Evolutionary conservation across 2,888 invertebrate genomes (phyloP).

Genomic region (Melanophora roralis): DNA sequence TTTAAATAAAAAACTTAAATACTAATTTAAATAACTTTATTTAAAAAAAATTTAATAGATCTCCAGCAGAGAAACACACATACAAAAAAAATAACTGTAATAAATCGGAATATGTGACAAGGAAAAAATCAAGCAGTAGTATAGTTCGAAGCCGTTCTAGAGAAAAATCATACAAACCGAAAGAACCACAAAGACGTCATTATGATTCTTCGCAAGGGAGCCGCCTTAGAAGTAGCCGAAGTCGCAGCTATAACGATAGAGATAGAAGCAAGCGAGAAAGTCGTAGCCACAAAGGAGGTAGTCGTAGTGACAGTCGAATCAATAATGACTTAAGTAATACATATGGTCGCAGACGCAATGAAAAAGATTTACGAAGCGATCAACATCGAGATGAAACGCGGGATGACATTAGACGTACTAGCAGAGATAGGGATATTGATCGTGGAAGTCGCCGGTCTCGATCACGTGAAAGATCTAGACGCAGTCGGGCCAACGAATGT

Average conservation of each 20-base stretch:
- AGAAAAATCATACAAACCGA: slow-evolving; percentile 65
- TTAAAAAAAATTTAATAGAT: no score
- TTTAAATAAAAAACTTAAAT: no score
- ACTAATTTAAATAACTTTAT: no score
- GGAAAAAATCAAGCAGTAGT: slow-evolving; percentile 64
- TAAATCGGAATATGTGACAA: slow-evolving; percentile 48
- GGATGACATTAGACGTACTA: slow-evolving; percentile 28
- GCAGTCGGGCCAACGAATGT: slow-evolving; percentile 30
- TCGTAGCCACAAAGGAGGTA: slow-evolving; percentile 34
- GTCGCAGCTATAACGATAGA: slow-evolving; percentile 31
- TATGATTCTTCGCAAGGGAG: slow-evolving; percentile 66
- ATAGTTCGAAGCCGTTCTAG: slow-evolving; percentile 71
- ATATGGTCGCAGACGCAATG: slow-evolving; percentile 35
- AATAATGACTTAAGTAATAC: background rate
- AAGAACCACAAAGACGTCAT: slow-evolving; percentile 56
- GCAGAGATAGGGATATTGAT: background rate
- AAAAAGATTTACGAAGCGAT: slow-evolving; percentile 20
- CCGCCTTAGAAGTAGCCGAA: slow-evolving; percentile 51
- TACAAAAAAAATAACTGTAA: slow-evolving; percentile 35
- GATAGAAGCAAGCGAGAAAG: slow-evolving; percentile 27
- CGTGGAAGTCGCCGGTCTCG: slow-evolving; percentile 20
- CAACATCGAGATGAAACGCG: background rate
- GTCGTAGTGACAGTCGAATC: slow-evolving; percentile 42
- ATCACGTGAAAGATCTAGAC: slow-evolving; percentile 31
- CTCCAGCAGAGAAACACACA: slow-evolving; percentile 60